Conservation (phyloP, 1,140 invertebrate species). For the Drosophila malerkotliana region DNA sequence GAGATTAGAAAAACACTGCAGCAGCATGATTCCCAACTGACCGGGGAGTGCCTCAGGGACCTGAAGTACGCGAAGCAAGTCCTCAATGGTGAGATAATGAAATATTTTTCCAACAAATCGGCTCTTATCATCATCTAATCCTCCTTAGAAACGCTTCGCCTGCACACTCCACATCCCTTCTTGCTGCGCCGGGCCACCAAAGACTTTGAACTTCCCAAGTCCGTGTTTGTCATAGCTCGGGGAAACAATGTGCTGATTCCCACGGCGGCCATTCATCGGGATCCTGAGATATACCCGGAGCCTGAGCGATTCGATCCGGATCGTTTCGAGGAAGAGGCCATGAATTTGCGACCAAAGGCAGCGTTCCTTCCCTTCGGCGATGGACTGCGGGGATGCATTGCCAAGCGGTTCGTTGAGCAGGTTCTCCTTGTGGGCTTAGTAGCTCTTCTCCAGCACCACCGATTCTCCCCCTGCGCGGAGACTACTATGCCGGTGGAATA, state of each 20-base stretch:
- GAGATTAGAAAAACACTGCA: constrained; percentile 85
- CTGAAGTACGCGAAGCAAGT: constrained; percentile 86
- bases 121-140: background rate
- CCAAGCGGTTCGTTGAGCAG: constrained; percentile 87
- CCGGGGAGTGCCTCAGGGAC: constrained; percentile 83
- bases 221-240: constrained; percentile 84
- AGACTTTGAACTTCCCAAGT: constrained; percentile 85
- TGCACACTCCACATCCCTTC: constrained; percentile 85
- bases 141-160: constrained; percentile 85
- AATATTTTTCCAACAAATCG: background rate
- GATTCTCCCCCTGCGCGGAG: constrained; percentile 56
- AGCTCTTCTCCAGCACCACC: constrained; percentile 82
- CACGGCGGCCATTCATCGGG: constrained; percentile 86
- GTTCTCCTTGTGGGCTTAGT: constrained; percentile 86
- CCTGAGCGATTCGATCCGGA: constrained; percentile 89
- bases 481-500: constrained; percentile 84
- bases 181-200: constrained; percentile 85
- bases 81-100: constrained; percentile 84
- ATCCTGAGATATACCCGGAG: constrained; percentile 87
- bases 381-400: constrained; percentile 83
- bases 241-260: constrained; percentile 85
- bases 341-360: constrained; percentile 82
- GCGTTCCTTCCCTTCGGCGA: constrained; percentile 88
- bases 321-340: constrained; percentile 86
- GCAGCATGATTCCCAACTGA: constrained; percentile 79